A percentile compares a stretch with the other conserved stretches of the same genome.
These are phyloP conservation scores for Diplogasteroides magnus DNA, from an alignment of 1,140 invertebrate species.

Conservation along the genomic window DNA sequence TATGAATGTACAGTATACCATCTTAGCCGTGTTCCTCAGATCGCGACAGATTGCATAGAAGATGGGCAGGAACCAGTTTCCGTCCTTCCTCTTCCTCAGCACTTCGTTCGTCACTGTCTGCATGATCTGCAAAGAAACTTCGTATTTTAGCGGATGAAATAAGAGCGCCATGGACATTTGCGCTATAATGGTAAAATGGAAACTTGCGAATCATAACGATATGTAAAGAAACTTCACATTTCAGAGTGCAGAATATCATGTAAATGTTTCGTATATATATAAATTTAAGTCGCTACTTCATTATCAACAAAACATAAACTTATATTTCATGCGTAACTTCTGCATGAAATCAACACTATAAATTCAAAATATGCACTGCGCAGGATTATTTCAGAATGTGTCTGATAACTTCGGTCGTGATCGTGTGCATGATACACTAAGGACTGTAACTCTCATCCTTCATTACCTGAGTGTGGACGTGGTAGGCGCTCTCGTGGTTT, in stretches of 20 bases:
- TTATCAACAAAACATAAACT: neutral
- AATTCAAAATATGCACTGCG: neutral
- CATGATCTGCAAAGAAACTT: slow-evolving; percentile 26
- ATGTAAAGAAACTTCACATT: neutral
- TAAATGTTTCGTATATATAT: no score
- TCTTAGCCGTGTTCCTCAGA: slow-evolving; percentile 51
- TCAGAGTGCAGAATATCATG: neutral
- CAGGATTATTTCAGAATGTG: neutral
- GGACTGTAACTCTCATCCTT: neutral
- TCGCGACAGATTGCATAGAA: slow-evolving; percentile 24
- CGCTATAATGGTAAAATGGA: no score
- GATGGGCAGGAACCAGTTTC: slow-evolving; percentile 74
- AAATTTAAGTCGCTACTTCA: neutral
- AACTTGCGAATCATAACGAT: neutral
- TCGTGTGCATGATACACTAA: neutral
- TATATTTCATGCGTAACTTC: no score
- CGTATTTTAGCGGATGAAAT: no score
- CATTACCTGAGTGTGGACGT: slow-evolving; percentile 24
- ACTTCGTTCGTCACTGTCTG: slow-evolving; percentile 69
- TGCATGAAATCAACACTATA: no score
- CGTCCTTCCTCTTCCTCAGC: slow-evolving; percentile 80
- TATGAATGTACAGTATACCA: no score
- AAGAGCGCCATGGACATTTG: no score
- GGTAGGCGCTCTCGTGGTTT: slow-evolving; percentile 24
- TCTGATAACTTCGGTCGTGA: neutral